A percentile compares a stretch with the other conserved stretches of the same genome.
These are phyloP conservation scores for Melanogrammus aeglefinus DNA, from an alignment of 2,797 vertebrate genomes.

Conservation along the genomic window DNA sequence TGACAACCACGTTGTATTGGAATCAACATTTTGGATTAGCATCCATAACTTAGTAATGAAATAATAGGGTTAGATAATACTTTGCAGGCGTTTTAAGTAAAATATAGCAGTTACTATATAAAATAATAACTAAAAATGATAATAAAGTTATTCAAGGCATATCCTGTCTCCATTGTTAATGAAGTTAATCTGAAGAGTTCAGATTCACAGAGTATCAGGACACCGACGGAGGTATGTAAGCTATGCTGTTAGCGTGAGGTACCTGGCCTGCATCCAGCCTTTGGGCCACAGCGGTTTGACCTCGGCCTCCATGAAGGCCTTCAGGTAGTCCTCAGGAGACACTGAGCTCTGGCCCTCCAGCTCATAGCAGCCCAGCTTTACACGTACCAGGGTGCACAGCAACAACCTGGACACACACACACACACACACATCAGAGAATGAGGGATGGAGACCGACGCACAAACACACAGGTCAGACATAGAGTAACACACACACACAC, in stretches of 20 bases:
- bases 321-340: slow-evolving; percentile 92
- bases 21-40: neutral
- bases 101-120: no score
- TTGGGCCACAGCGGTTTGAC: slow-evolving; percentile 97
- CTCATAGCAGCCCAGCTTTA: slow-evolving; percentile 93
- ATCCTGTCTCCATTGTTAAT: neutral
- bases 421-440: neutral
- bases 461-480: no score
- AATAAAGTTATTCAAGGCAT: no score
- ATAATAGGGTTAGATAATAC: neutral
- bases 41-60: neutral
- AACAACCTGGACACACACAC: slow-evolving; percentile 71
- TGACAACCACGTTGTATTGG: neutral
- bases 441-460: no score
- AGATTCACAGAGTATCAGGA: neutral
- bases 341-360: slow-evolving; percentile 89
- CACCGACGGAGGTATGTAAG: no score
- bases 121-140: no score
- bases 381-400: slow-evolving; percentile 92
- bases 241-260: no score
- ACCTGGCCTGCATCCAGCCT: slow-evolving; percentile 99
- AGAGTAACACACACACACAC: no score
- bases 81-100: no score
- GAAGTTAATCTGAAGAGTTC: neutral
- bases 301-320: slow-evolving; percentile 93